Base-by-base conservation (phyloP, 2,113 vertebrate species). In the Protomyctophum bolini region DNA sequence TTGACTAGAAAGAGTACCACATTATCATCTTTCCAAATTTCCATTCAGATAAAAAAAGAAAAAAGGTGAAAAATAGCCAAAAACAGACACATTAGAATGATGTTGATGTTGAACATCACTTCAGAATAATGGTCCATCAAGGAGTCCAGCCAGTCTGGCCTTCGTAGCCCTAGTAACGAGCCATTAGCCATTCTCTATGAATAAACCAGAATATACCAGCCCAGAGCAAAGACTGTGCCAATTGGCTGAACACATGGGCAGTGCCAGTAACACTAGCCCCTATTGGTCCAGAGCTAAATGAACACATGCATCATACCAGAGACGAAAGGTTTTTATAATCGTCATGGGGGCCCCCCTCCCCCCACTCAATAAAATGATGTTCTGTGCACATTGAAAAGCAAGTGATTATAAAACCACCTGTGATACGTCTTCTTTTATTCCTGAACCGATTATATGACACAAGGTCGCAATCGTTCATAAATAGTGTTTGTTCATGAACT, bases 151-250 rank as follows among this genome's bases (percentile, higher is more conserved):
- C 65, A 63, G 49, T 10, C 55, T 67, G 70, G 61, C 72, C 68
- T 21, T 80, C 3, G 54, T 65, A 73, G 64, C 64, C 72, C 33
- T 29, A 70, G 65, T 76, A 84, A 81, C 72, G 41, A 83, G 72
- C 58, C 74, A 84, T 70, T 61, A 80, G 64, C 61, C 62, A 74
- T 79, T 83, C 75, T 72, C 62, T 58, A 90, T 89, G 72, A 89
- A 91, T 85, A 87, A 88, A 87, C 71, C 71, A 79, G 72, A 65
- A 80, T 7, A 55, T 50, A 78, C 14, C 47, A 61, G 28, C 46
- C 54, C 52, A 56, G 45, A 79, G 72, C 55, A 41, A 14, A 57
- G 58, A 33, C 12, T 15, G 9, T 52, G 6, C 52, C 58, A 15
- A 9, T 2, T 21, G n/a, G 2, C 66, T 15, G 50, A 21, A 12